Base-by-base conservation (phyloP, 2,888 invertebrate genomes). In the Parapristionchus giblindavisi region DNA sequence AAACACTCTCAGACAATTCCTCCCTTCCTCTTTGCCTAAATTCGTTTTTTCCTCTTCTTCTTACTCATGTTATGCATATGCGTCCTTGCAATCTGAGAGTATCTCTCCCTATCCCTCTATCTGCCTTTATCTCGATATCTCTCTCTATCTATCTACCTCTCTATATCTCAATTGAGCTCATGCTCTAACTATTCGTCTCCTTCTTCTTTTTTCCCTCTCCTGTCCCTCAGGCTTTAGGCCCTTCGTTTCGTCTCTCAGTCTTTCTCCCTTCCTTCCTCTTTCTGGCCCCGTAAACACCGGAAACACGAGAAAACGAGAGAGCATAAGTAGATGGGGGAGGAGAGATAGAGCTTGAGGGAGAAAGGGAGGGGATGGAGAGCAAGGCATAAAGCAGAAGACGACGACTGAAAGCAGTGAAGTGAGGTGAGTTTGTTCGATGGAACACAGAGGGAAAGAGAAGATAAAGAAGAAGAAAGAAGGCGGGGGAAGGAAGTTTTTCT, bases 281-380 rank as follows among this genome's bases (percentile, higher is more conserved):
- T 63, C 63, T 21, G 48, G 43, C 32, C 63, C 43, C 68, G 68
- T 68, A 68, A 68, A 68, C 68, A 68, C 68, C 27, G 51, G 68
- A 68, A 68, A 68, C 68, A 68, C 68, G 43, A 43, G 21, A 66
- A 48, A 66, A 32, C 48, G 14, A 11, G 36, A 24, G 14, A 4
- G n/a, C 48, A 29, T 11, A 38, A 48, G 48, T 29, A 5, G 32
- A 32, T 21, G 11, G 32, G 48, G 21, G 32, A 29, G n/a, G 17
- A 11, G 68, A 24, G 40, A 21, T 65, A 5, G 29, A 21, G 60
- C 43, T 14, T 43, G 43, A 17, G 17, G 11, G 8, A 14, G 43
- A 43, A 14, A 8, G 43, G 17, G 43, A 43, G 43, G 17, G 43
- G 43, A 43, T 8, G 17, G 43, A 43, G 43, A 43, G n/a, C n/a